Conservation (phyloP, 2,888 invertebrate genomes). For the Coleophora deauratella region DNA sequence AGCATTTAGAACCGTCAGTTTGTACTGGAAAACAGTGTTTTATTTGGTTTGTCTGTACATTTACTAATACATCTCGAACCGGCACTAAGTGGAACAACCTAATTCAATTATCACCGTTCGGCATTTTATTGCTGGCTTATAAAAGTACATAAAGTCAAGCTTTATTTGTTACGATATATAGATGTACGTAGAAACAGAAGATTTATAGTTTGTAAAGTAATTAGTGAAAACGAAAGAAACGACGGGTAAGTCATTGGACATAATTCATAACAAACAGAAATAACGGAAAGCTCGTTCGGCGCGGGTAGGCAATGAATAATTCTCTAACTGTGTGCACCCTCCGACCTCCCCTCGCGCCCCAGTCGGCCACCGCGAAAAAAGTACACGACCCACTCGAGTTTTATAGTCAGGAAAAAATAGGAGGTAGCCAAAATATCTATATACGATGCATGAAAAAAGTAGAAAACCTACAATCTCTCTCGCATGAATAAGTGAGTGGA, state of each 20-base stretch:
- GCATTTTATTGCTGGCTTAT: too few relatives aligned
- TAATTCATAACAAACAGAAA: slow-evolving; percentile 74
- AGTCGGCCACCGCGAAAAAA: slow-evolving; percentile 64
- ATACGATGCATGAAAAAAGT: slow-evolving; percentile 61
- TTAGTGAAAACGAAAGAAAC: slow-evolving; percentile 68
- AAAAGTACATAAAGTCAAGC: too few relatives aligned
- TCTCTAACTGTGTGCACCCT: slow-evolving; percentile 71
- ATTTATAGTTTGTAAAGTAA: slow-evolving; percentile 67
- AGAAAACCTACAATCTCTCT: slow-evolving; percentile 66
- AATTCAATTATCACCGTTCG: too few relatives aligned
- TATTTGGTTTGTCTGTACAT: slow-evolving; percentile 17
- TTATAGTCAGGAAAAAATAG: slow-evolving; percentile 71
- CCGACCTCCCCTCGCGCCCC: slow-evolving; percentile 32
- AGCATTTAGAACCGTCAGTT: slow-evolving; percentile 58
- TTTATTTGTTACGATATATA: too few relatives aligned
- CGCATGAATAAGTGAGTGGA: slow-evolving; percentile 71
- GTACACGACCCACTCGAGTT: slow-evolving; percentile 65
- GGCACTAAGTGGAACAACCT: too few relatives aligned
- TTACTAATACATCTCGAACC: too few relatives aligned
- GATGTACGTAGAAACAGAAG: slow-evolving; percentile 18
- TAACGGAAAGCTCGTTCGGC: slow-evolving; percentile 70
- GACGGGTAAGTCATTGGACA: slow-evolving; percentile 70
- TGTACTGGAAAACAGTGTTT: slow-evolving; percentile 49
- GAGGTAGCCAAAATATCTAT: slow-evolving; percentile 71
- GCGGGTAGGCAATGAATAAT: slow-evolving; percentile 74